Percentiles rank a stretch among this genome's conserved stretches.
phyloP scores from a whole-genome alignment of 1,140 invertebrate genomes.

The Diplogasteroides magnus region DNA sequence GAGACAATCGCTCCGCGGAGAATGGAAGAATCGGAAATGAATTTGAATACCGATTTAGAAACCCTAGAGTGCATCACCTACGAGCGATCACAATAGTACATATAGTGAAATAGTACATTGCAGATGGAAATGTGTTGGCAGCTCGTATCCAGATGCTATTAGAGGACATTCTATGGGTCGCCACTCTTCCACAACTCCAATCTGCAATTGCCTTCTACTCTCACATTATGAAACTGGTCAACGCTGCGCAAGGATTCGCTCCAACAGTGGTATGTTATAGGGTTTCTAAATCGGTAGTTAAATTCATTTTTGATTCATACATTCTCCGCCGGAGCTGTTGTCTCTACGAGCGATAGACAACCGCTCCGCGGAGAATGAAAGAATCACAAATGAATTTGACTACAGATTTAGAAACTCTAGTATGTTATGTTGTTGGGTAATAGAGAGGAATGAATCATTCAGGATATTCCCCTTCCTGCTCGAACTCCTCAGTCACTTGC shows the following conservation, averaged over 20 bases:
- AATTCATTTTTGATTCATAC: too few species aligned
- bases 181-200: slow-evolving; percentile 86
- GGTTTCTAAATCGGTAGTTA: neutral
- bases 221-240: slow-evolving; percentile 77
- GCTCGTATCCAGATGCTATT: slow-evolving; percentile 84
- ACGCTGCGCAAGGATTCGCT: slow-evolving; percentile 67
- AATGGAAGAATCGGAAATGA: too few species aligned
- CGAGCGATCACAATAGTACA: neutral
- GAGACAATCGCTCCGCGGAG: too few species aligned
- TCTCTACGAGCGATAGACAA: too few species aligned
- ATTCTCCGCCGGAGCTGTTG: too few species aligned
- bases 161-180: slow-evolving; percentile 89
- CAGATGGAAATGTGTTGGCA: slow-evolving; percentile 86
- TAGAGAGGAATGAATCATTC: too few species aligned
- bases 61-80: too few species aligned
- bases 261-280: neutral
- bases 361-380: too few species aligned
- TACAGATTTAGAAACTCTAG: too few species aligned
- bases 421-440: too few species aligned
- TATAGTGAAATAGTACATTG: slow-evolving; percentile 42
- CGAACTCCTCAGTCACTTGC: neutral
- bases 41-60: too few species aligned
- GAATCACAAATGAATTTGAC: too few species aligned
- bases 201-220: slow-evolving; percentile 88
- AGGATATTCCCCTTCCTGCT: neutral